phyloP scores from a whole-genome alignment of 1,140 invertebrate species.

The Odontomachus brunneus region DNA sequence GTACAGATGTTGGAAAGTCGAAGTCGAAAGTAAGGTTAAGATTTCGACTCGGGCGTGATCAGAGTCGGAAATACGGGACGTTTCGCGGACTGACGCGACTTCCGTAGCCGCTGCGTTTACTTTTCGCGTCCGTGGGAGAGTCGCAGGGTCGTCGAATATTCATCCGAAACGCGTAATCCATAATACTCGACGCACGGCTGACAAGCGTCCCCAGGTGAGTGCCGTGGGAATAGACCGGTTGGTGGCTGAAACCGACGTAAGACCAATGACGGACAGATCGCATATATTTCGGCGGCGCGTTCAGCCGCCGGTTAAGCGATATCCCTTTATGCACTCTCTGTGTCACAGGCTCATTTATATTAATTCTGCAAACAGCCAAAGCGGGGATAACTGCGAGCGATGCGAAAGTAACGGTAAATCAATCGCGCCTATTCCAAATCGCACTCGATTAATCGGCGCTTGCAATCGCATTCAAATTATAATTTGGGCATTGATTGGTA shows the following conservation, averaged over 20 bases:
- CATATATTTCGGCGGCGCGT: conserved; percentile 22
- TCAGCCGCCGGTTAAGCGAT: conserved; percentile 2
- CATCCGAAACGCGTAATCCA: conserved; percentile 1
- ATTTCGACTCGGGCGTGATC: too few relatives aligned
- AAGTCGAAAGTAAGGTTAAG: too few relatives aligned
- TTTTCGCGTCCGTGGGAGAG: background rate
- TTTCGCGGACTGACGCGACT: background rate
- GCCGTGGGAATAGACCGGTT: conserved; percentile 9
- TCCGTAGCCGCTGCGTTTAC: background rate
- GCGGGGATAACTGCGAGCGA: too few relatives aligned
- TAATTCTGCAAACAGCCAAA: background rate
- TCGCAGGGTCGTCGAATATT: conserved; percentile 14
- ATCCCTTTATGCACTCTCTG: background rate
- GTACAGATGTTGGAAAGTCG: too few relatives aligned
- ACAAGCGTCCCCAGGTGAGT: conserved; percentile 39
- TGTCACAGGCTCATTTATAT: conserved; percentile 21
- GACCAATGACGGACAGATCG: conserved; percentile 19
- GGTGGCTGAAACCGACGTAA: conserved; percentile 19
- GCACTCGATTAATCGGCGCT: too few relatives aligned
- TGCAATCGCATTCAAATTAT: too few relatives aligned
- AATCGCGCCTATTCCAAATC: too few relatives aligned
- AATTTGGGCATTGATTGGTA: too few relatives aligned
- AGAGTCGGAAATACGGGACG: background rate
- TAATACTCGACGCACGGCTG: conserved; percentile 6
- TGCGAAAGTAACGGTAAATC: too few relatives aligned